These are phyloP conservation scores for Bubalus kerabau DNA, from an alignment of 2,113 vertebrate genomes.

Conservation along the genomic window DNA sequence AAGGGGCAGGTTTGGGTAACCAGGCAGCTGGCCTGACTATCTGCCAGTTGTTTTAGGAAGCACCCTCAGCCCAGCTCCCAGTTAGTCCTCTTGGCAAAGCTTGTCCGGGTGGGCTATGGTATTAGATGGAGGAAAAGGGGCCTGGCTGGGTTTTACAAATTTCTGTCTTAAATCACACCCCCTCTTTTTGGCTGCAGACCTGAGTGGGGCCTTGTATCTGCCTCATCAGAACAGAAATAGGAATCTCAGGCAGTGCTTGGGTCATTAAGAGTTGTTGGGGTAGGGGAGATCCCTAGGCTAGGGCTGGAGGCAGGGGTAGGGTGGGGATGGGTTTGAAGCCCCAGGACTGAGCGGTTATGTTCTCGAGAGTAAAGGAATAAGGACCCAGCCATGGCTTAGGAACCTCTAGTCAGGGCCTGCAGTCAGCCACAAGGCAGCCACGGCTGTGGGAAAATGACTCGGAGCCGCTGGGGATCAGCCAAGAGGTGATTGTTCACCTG, in stretches of 20 bases:
- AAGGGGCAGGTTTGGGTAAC: neutral
- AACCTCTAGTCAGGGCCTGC: neutral
- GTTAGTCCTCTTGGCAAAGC: no score
- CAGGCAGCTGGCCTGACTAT: neutral
- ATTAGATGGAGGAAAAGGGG: neutral
- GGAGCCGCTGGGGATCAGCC: neutral
- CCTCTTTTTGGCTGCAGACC: neutral
- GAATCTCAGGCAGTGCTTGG: neutral
- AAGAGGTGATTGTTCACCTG: neutral
- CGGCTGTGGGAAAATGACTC: constrained; percentile 4
- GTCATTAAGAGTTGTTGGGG: neutral
- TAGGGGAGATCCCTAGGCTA: neutral
- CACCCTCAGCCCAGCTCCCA: no score
- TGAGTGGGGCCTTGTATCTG: neutral
- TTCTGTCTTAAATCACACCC: neutral
- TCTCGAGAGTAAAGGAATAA: neutral
- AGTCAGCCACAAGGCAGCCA: neutral
- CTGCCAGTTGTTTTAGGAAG: neutral
- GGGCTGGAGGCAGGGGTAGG: neutral
- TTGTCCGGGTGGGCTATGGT: neutral
- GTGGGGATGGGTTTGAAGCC: neutral
- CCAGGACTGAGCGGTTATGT: accelerated
- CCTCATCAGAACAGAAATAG: neutral
- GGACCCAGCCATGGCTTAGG: neutral
- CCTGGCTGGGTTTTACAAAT: neutral